Evolutionary conservation across 2,797 vertebrate genomes (phyloP), one percentile per base, ranked within the genome.

Genomic region (Capromys pilorides): DNA sequence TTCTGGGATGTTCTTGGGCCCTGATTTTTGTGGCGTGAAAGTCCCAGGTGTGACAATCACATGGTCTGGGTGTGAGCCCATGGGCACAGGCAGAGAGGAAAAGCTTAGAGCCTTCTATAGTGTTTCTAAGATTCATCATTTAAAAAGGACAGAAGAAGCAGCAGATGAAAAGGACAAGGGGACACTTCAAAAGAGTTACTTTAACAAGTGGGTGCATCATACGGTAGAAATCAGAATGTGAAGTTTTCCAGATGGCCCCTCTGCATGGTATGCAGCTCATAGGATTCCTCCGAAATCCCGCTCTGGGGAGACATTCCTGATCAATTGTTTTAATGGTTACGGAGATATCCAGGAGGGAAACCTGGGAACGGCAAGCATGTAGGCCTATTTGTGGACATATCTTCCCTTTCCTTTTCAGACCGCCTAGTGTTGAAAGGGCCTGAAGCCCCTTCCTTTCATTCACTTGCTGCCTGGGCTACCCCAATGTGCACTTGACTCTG

Each of bases 101-200:
- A 62, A 94, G 71, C 59, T 88, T 24, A 2, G 51, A 90, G 64
- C 7, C n/a, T 94, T 92, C 88, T 6, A 3, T 62, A 54, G n/a
- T 64, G 39, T 93, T 87, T 92, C 83, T 51, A 41, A 97, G 83
- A 96, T 54, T 86, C 96, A 71, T 94, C 77, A 77, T 97, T 95
- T 80, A 94, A 94, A 86, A 79, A 57, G 36, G 69, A 90, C 0
- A 16, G 81, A 86, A 97, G 91, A 96, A 86, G 86, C 6, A 93
- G 79, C 96, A 94, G 62, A 91, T 90, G 84, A 85, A 91, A 94
- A 95, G 81, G 78, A 66, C 66, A 95, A 49, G 2, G 51, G 87
- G 77, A 21, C 85, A 75, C 92, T 92, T 97, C 96, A 96, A 97
- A 97, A 92, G 78, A 96, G 90, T 91, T 96, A 86, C 96, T 96